Conservation (phyloP, 64 coral and sea anemone species). For the Porites australiensis region DNA sequence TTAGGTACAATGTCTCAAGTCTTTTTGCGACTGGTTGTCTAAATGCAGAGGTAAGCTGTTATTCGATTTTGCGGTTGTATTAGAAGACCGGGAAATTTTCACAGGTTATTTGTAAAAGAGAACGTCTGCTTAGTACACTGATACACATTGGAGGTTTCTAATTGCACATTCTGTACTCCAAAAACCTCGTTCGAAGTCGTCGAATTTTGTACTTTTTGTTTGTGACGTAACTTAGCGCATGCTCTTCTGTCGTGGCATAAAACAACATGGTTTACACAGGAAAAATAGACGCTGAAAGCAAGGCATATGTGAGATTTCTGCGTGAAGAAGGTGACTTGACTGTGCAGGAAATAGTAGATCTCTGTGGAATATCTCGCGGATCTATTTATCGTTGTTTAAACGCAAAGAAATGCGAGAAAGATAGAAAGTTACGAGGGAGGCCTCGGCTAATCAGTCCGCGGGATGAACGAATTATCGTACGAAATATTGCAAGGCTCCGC, state of each 20-base stretch:
- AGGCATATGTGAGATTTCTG: not conserved
- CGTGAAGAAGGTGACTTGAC: no score
- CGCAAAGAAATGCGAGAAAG: slow-evolving; percentile 8
- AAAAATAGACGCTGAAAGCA: not conserved
- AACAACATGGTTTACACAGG: not conserved
- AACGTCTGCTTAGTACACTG: no score
- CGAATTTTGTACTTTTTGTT: not conserved
- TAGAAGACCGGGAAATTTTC: not conserved
- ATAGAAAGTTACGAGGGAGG: not conserved
- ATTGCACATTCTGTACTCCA: no score
- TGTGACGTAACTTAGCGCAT: not conserved
- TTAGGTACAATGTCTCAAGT: slow-evolving; percentile 1
- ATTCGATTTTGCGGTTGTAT: not conserved
- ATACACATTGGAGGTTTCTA: no score
- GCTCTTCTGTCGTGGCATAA: not conserved
- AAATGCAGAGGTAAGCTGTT: not conserved
- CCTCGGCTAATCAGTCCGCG: slow-evolving; percentile 9
- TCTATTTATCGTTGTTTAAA: slow-evolving; percentile 1
- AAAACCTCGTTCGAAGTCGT: not conserved
- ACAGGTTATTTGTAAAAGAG: not conserved
- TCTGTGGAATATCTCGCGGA: not conserved
- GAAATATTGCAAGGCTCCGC: slow-evolving; percentile 25
- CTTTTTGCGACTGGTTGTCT: slow-evolving; percentile 12
- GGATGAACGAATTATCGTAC: not conserved
- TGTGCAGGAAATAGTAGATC: not conserved